Conservation (phyloP, 2,888 invertebrate genomes). For the Portevinia maculata region DNA sequence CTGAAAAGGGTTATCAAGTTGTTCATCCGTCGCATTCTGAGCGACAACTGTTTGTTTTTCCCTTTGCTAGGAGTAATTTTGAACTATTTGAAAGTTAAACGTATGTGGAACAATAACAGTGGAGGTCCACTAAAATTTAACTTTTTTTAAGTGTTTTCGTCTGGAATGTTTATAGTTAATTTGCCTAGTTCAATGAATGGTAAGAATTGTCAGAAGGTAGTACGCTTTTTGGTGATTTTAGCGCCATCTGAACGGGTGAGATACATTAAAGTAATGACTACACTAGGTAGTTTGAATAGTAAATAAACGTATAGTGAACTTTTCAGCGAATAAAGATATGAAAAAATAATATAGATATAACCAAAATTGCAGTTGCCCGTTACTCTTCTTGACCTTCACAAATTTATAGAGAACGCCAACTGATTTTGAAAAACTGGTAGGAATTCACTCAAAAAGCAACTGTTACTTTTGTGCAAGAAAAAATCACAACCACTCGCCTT, state of each 20-base stretch:
- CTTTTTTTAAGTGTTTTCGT: constrained; percentile 19
- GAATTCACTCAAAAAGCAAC: too few species aligned
- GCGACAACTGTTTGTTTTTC: constrained; percentile 48
- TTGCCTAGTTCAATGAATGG: neutral
- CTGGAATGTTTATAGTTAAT: constrained; percentile 32
- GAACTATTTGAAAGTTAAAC: neutral
- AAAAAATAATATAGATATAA: too few species aligned
- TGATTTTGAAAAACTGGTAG: too few species aligned
- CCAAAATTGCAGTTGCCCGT: too few species aligned
- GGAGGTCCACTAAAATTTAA: too few species aligned
- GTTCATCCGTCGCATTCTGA: constrained; percentile 80
- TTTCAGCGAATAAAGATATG: neutral
- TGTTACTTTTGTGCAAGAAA: too few species aligned
- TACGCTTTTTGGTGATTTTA: neutral
- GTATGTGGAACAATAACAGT: too few species aligned
- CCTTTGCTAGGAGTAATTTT: constrained; percentile 61
- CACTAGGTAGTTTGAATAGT: neutral
- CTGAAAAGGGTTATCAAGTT: constrained; percentile 82
- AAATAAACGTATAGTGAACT: neutral
- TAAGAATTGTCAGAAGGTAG: constrained; percentile 15
- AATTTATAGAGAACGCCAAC: too few species aligned
- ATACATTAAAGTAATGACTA: neutral
- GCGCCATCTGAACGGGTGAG: constrained; percentile 10
- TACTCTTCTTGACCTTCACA: too few species aligned
- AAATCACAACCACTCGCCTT: too few species aligned